phyloP scores from a whole-genome alignment of 1,140 invertebrate species.

The Lucilia sericata region DNA sequence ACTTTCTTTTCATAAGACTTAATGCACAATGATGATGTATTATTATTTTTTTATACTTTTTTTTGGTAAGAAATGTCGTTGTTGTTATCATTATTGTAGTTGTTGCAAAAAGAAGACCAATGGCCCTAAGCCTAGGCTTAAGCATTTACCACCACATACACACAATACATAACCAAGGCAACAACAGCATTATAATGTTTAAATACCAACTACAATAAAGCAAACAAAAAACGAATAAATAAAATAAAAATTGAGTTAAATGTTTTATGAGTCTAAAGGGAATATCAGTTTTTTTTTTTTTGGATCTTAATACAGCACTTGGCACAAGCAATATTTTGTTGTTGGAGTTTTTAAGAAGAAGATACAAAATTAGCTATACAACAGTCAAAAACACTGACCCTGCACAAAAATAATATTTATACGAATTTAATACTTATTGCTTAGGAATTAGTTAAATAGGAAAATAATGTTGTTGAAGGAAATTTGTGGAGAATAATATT shows the following conservation, averaged over 20 bases:
- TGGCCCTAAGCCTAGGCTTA: slow-evolving; percentile 3
- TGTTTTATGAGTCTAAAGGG: slow-evolving; percentile 10
- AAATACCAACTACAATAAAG: not conserved
- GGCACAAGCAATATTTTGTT: too few relatives aligned
- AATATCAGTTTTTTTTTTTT: not conserved
- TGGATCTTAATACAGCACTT: too few relatives aligned
- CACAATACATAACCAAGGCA: not conserved
- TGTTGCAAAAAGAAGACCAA: not conserved
- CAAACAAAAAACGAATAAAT: not conserved
- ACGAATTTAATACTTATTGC: too few relatives aligned
- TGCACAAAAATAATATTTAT: too few relatives aligned
- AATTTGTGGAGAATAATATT: too few relatives aligned
- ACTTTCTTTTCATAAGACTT: not conserved
- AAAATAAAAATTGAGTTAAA: not conserved
- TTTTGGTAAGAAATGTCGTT: not conserved
- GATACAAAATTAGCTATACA: too few relatives aligned
- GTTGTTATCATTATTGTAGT: not conserved
- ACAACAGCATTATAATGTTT: not conserved
- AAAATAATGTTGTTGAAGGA: too few relatives aligned
- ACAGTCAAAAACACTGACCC: too few relatives aligned
- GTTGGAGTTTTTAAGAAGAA: too few relatives aligned
- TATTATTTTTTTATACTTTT: not conserved
- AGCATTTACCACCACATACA: not conserved
- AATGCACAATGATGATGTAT: not conserved
- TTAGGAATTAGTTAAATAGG: too few relatives aligned